These are phyloP conservation scores for Tribolium castaneum DNA, from an alignment of 1,140 invertebrate species.

Conservation along the genomic window DNA sequence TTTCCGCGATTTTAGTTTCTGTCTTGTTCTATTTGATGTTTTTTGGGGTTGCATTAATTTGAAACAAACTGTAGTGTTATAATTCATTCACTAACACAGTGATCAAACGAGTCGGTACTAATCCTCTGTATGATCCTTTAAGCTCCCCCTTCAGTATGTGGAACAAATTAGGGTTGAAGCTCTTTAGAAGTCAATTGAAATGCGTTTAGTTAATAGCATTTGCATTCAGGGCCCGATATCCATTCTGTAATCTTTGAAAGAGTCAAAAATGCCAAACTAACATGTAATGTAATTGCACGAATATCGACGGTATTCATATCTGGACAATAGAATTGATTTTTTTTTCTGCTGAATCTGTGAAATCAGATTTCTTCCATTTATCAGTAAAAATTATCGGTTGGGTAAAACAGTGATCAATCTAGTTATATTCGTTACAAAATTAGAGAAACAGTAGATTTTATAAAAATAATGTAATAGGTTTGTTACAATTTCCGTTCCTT, in stretches of 20 bases:
- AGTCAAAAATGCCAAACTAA: background rate
- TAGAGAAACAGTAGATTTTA: too few species aligned
- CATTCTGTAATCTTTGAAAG: constrained; percentile 25
- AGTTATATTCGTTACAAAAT: too few species aligned
- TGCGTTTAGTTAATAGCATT: constrained; percentile 49
- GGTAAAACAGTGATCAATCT: too few species aligned
- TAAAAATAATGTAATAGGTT: too few species aligned
- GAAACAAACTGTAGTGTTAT: background rate
- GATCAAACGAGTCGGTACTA: constrained; percentile 45
- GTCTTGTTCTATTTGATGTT: background rate
- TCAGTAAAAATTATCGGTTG: too few species aligned
- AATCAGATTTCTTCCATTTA: too few species aligned
- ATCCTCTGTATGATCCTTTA: constrained; percentile 39
- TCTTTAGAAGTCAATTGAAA: constrained; percentile 49
- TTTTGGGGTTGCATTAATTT: background rate
- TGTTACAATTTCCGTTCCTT: too few species aligned
- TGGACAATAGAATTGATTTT: too few species aligned
- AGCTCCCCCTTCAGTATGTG: constrained; percentile 17
- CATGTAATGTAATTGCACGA: background rate
- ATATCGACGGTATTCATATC: background rate
- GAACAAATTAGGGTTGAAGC: constrained; percentile 40
- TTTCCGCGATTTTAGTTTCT: background rate
- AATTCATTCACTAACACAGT: background rate
- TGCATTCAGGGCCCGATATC: background rate
- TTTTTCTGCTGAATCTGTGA: too few species aligned